Conservation (phyloP, 1,140 invertebrate genomes). For the Tribolium madens region DNA sequence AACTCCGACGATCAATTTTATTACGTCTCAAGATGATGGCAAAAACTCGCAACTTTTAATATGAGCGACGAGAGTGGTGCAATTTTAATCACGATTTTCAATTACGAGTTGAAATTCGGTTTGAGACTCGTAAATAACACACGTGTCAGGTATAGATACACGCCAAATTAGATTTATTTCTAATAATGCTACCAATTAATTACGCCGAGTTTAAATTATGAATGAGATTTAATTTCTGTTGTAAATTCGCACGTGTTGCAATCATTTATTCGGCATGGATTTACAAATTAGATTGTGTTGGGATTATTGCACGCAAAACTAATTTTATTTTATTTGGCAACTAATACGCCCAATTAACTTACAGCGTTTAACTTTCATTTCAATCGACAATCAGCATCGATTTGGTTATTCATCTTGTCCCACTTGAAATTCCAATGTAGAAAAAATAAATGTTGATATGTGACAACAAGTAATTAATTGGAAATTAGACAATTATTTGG, state of each 20-base stretch:
- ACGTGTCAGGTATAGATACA: not conserved
- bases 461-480: no score
- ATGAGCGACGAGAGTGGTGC: not conserved
- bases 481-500: no score
- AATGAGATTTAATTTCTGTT: slow-evolving; percentile 10
- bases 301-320: not conserved
- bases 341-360: no score
- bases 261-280: slow-evolving; percentile 5
- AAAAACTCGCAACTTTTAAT: slow-evolving; percentile 5
- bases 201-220: slow-evolving; percentile 21
- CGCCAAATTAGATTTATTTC: slow-evolving; percentile 32
- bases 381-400: no score
- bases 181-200: slow-evolving; percentile 29
- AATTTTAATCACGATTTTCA: slow-evolving; percentile 10
- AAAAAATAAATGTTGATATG: no score
- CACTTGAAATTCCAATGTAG: no score
- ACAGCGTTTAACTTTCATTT: no score
- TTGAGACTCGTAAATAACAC: not conserved
- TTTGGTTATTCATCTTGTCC: no score
- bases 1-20: slow-evolving; percentile 14
- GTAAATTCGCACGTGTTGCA: slow-evolving; percentile 9
- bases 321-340: not conserved
- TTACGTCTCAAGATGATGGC: not conserved
- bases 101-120: not conserved
- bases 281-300: not conserved